Conservation (phyloP, 1,140 invertebrate species). For the Drosophila prosaltans region DNA sequence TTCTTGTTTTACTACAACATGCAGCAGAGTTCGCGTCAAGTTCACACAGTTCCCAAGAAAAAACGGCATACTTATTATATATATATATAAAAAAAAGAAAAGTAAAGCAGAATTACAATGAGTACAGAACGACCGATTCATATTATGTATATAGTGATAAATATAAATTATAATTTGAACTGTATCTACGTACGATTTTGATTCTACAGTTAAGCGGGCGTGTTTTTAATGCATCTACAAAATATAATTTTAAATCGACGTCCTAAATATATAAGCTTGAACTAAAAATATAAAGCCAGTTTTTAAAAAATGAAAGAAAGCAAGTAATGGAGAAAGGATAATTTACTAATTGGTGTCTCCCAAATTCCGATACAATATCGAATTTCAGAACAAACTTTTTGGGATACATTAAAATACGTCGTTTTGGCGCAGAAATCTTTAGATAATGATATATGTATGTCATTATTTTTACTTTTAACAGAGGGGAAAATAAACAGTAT, state of each 20-base stretch:
- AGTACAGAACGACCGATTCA: neutral
- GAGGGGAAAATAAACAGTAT: neutral
- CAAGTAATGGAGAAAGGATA: neutral
- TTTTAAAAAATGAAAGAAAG: neutral
- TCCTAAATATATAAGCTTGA: conserved; percentile 5
- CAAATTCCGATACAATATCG: neutral
- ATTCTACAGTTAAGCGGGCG: conserved; percentile 29
- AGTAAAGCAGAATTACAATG: too few relatives aligned
- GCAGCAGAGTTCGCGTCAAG: conserved; percentile 42
- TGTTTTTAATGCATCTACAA: conserved; percentile 26
- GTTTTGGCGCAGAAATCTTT: neutral
- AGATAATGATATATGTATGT: neutral
- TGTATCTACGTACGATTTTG: neutral
- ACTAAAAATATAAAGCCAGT: neutral
- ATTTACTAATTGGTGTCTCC: too few relatives aligned
- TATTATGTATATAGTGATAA: neutral
- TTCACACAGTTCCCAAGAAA: conserved; percentile 17
- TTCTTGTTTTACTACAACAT: conserved; percentile 55
- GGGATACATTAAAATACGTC: too few relatives aligned
- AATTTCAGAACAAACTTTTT: neutral
- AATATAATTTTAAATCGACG: conserved; percentile 2
- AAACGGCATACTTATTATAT: neutral
- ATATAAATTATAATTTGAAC: neutral
- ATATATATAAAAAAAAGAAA: neutral
- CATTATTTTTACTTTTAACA: neutral